phyloP scores from a whole-genome alignment of 2,113 vertebrate genomes.

The Ailuropoda melanoleuca region DNA sequence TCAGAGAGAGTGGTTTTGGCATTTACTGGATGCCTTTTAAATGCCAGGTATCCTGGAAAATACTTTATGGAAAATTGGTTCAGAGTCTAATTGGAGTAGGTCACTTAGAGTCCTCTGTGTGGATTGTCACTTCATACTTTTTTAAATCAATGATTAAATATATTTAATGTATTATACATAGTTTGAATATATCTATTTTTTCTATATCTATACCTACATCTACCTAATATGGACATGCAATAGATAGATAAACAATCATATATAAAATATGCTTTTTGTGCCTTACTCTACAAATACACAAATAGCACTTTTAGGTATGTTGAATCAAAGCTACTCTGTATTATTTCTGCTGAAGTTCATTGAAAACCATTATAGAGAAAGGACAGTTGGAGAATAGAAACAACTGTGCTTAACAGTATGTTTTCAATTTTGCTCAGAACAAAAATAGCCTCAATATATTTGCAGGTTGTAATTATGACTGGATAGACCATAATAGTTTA shows the following conservation, averaged over 20 bases:
- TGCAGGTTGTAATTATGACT: constrained; percentile 13
- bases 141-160: neutral
- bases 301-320: neutral
- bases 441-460: neutral
- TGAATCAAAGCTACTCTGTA: neutral
- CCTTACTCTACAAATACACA: neutral
- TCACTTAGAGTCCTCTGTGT: neutral
- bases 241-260: neutral
- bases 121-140: neutral
- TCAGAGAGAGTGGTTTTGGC: neutral
- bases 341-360: neutral
- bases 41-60: neutral
- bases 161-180: neutral
- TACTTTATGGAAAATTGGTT: neutral
- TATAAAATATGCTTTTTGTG: neutral
- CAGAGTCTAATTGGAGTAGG: neutral
- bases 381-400: neutral
- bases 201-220: neutral
- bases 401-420: neutral
- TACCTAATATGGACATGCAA: neutral
- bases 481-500: neutral
- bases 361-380: neutral
- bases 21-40: neutral
- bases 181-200: neutral
- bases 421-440: constrained; percentile 39